phyloP scores from a whole-genome alignment of 2,797 vertebrate species.

The Gastrophryne carolinensis region DNA sequence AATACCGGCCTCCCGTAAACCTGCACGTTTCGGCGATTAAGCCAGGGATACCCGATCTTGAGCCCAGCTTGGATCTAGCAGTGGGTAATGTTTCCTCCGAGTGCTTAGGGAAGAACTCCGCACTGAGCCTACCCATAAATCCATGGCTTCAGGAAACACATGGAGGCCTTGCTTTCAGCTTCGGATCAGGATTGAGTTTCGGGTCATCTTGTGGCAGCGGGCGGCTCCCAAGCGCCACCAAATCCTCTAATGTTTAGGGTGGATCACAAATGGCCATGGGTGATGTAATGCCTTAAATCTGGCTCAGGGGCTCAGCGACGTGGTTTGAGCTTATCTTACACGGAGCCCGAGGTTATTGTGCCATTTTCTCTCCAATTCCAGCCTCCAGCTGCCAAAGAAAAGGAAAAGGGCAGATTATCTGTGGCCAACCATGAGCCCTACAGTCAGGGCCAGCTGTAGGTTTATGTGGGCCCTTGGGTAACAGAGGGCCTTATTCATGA shows the following conservation, averaged over 20 bases:
- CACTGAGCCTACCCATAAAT: neutral
- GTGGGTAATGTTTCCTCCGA: neutral
- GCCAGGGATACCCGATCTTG: neutral
- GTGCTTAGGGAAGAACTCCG: neutral
- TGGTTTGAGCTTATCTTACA: neutral
- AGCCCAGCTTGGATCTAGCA: neutral
- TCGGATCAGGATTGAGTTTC: neutral
- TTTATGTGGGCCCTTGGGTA: no score
- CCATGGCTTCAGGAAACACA: neutral
- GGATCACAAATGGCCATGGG: neutral
- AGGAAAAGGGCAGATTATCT: no score
- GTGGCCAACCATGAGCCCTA: no score
- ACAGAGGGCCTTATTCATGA: no score
- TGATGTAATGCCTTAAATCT: neutral
- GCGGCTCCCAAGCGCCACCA: neutral
- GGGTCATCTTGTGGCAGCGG: neutral
- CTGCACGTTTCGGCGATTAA: neutral
- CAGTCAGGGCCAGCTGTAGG: no score
- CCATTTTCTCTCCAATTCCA: no score
- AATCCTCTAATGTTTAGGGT: neutral
- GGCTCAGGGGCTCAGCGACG: neutral
- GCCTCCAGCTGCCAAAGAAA: no score
- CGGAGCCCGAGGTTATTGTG: no score
- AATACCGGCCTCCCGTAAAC: neutral
- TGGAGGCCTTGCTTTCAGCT: neutral